A percentile compares a stretch with the other conserved stretches of the same genome.
These are phyloP conservation scores for Athene noctua DNA, from an alignment of 2,113 vertebrate genomes.

Conservation along the genomic window DNA sequence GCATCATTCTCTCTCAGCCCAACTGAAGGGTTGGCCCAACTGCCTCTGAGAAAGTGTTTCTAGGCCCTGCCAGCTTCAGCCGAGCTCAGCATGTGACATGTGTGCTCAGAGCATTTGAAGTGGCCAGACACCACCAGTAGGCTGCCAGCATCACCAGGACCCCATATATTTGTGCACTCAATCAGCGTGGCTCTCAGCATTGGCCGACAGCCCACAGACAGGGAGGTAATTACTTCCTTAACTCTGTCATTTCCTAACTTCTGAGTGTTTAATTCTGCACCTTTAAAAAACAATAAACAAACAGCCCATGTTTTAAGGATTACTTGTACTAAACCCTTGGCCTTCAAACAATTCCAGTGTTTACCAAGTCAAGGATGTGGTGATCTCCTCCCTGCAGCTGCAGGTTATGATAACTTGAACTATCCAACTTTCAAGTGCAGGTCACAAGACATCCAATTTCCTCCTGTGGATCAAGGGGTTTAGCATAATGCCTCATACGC, in stretches of 20 bases:
- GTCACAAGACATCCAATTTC: conserved; percentile 15
- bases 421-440: conserved; percentile 14
- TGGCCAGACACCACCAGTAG: rapidly evolving
- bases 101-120: background rate
- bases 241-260: background rate
- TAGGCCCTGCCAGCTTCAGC: background rate
- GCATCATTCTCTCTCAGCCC: rapidly evolving
- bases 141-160: background rate
- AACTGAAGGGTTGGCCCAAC: rapidly evolving
- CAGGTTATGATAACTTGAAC: conserved; percentile 40
- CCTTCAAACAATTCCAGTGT: conserved; percentile 15
- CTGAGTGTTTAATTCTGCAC: background rate
- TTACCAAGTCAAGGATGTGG: background rate
- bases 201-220: background rate
- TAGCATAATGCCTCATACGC: background rate
- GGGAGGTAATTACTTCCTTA: background rate
- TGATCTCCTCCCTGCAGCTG: conserved; percentile 26
- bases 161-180: background rate
- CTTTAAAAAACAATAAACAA: conserved; percentile 27
- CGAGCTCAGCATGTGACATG: rapidly evolving
- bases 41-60: background rate
- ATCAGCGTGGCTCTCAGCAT: background rate
- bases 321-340: conserved; percentile 13
- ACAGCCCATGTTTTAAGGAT: background rate
- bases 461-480: background rate